A percentile compares a stretch with the other conserved stretches of the same genome.
phyloP scores from a whole-genome alignment of 64 coral and sea anemone species.

The Astreopora myriophthalma region DNA sequence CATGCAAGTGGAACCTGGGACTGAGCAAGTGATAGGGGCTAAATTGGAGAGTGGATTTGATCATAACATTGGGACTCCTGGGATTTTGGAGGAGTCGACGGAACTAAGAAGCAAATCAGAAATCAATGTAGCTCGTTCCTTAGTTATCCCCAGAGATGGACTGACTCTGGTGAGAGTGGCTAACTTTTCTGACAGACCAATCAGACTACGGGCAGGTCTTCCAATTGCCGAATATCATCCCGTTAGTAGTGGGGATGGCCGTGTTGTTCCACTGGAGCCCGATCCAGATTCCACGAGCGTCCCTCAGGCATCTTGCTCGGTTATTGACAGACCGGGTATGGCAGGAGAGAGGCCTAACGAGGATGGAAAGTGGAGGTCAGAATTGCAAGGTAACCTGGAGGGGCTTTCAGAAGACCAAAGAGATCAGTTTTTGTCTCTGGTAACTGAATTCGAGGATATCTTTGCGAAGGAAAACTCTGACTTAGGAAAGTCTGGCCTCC shows the following conservation, averaged over 20 bases:
- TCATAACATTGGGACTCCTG: conserved; percentile 58
- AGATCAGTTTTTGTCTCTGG: too few species aligned
- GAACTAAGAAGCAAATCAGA: conserved; percentile 13
- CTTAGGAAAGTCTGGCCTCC: too few species aligned
- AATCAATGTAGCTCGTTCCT: conserved; percentile 24
- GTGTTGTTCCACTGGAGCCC: too few species aligned
- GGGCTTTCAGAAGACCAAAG: too few species aligned
- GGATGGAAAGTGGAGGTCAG: too few species aligned
- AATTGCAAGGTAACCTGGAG: too few species aligned
- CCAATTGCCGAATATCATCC: conserved; percentile 59
- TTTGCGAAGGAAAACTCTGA: too few species aligned
- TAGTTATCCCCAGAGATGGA: conserved; percentile 49
- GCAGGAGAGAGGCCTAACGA: too few species aligned
- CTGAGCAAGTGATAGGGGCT: conserved; percentile 37
- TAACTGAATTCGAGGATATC: too few species aligned
- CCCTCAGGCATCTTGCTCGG: too few species aligned
- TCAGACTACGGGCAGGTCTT: conserved; percentile 24
- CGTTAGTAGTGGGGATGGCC: conserved; percentile 12
- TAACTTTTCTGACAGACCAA: conserved; percentile 46
- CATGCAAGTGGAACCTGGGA: conserved; percentile 43
- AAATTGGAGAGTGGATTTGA: conserved; percentile 61
- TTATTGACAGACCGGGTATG: too few species aligned
- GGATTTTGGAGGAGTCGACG: conserved; percentile 46
- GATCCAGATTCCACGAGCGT: too few species aligned
- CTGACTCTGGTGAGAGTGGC: conserved; percentile 36